A percentile compares a stretch with the other conserved stretches of the same genome.
Conservation (phyloP, 2,113 vertebrate genomes). For the Silurus glanis region DNA sequence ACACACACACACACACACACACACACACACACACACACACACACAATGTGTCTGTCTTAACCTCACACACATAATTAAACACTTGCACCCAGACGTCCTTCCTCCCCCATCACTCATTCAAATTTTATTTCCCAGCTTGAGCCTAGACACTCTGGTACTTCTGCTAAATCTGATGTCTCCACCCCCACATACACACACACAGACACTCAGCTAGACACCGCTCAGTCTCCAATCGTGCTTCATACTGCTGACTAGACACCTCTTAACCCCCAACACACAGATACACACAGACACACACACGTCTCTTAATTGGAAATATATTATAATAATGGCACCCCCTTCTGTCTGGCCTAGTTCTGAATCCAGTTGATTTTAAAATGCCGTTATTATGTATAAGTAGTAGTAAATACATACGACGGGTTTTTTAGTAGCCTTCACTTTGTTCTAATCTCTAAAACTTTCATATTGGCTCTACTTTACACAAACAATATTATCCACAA, state of each 20-base stretch:
- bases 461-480: background rate
- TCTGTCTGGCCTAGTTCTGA: background rate
- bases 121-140: slow-evolving; percentile 22
- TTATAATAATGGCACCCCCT: background rate
- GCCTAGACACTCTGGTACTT: slow-evolving; percentile 35
- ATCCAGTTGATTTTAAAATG: background rate
- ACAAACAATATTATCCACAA: background rate
- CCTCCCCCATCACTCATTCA: slow-evolving; percentile 19
- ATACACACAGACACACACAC: background rate
- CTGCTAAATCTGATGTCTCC: slow-evolving; percentile 1
- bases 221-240: background rate
- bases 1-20: slow-evolving; percentile 20
- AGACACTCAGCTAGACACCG: background rate
- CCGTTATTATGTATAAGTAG: background rate
- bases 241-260: slow-evolving; percentile 29
- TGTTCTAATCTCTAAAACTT: background rate
- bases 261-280: slow-evolving; percentile 14
- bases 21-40: slow-evolving; percentile 6
- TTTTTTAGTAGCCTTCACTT: background rate
- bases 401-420: background rate
- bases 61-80: slow-evolving; percentile 20
- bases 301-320: slow-evolving; percentile 19
- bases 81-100: slow-evolving; percentile 4
- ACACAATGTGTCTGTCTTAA: slow-evolving; percentile 10
- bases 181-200: slow-evolving; percentile 11